A percentile compares a stretch with the other conserved stretches of the same genome.
Conservation (phyloP, 2,797 vertebrate genomes). For the Danio kyathit region DNA sequence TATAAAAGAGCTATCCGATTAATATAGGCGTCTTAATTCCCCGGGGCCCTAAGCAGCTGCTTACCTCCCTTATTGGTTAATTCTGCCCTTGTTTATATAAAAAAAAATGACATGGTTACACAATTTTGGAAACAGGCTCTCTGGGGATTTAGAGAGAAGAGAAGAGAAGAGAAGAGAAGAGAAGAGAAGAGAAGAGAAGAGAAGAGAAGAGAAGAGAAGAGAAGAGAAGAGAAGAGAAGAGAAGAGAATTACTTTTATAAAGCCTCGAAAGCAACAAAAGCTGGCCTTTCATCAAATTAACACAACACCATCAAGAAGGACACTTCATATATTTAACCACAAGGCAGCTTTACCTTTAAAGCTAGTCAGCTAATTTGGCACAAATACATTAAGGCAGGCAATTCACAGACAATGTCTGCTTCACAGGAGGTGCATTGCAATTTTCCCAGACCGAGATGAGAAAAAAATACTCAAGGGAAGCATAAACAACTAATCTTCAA, state of each 20-base stretch:
- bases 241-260: neutral
- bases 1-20: too few species aligned
- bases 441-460: neutral
- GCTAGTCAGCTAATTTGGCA: slow-evolving; percentile 3
- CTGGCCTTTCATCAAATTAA: neutral
- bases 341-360: neutral
- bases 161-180: too few species aligned
- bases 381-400: slow-evolving; percentile 1
- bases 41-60: too few species aligned
- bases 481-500: slow-evolving; percentile 7
- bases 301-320: neutral
- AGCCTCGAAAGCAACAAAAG: neutral
- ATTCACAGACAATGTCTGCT: neutral
- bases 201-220: too few species aligned
- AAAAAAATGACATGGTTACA: too few species aligned
- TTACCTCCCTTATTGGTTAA: too few species aligned
- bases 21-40: too few species aligned
- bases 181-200: too few species aligned
- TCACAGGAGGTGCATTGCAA: neutral
- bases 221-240: too few species aligned
- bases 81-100: too few species aligned
- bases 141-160: too few species aligned
- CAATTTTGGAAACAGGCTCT: too few species aligned
- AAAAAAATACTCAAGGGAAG: neutral
- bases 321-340: neutral